Conservation (phyloP, 2,797 vertebrate genomes). For the Nyctalus aviator region DNA sequence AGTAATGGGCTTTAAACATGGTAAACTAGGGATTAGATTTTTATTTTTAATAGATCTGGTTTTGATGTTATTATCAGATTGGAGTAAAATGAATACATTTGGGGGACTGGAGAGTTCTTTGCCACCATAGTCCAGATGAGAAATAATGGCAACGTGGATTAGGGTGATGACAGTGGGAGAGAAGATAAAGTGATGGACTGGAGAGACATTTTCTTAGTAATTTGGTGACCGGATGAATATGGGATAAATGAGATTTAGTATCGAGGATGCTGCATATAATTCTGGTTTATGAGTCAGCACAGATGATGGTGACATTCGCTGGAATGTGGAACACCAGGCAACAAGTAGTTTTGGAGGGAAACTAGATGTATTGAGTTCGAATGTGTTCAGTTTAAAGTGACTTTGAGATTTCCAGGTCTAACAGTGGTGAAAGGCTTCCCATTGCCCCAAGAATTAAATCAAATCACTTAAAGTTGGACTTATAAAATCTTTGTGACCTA, state of each 20-base stretch:
- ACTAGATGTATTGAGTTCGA: not conserved
- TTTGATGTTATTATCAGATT: not conserved
- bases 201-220: not conserved
- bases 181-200: not conserved
- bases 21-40: not conserved
- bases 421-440: not conserved
- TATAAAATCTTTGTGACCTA: not conserved
- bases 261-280: not conserved
- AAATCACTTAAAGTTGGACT: not conserved
- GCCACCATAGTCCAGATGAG: not conserved
- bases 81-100: not conserved
- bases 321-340: not conserved
- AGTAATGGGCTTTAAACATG: not conserved
- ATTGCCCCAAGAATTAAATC: not conserved
- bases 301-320: not conserved
- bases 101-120: not conserved
- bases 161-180: not conserved
- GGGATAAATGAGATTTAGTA: not conserved
- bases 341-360: conserved; percentile 1
- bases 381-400: not conserved
- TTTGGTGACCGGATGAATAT: not conserved
- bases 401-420: not conserved
- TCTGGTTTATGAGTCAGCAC: not conserved
- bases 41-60: conserved; percentile 13
- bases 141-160: not conserved